These are phyloP conservation scores for Capreolus pygargus DNA, from an alignment of 2,113 vertebrate genomes.

Conservation along the genomic window DNA sequence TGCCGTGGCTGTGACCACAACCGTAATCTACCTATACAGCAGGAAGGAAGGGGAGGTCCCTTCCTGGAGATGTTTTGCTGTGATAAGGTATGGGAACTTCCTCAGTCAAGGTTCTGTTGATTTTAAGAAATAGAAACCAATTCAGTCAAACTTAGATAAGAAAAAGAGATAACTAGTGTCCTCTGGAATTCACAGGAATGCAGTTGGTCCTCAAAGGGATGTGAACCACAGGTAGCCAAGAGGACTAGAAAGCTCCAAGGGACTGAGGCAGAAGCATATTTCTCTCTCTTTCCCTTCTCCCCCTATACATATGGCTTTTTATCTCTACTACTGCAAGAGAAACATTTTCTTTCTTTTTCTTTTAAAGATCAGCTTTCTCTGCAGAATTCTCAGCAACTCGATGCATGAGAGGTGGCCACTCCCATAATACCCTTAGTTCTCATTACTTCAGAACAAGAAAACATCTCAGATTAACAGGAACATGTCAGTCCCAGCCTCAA, in stretches of 20 bases:
- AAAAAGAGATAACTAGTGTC: not conserved
- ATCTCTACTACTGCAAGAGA: not conserved
- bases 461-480: not conserved
- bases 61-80: conserved; percentile 26
- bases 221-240: not conserved
- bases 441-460: not conserved
- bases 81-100: conserved; percentile 25
- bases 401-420: not conserved
- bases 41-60: not conserved
- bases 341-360: not conserved
- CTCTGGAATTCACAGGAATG: not conserved
- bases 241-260: not conserved
- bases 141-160: not conserved
- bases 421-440: not conserved
- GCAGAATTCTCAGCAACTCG: not conserved
- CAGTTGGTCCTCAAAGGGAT: not conserved
- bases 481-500: not conserved
- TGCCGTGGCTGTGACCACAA: not conserved
- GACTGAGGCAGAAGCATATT: not conserved
- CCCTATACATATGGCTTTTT: not conserved
- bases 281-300: not conserved
- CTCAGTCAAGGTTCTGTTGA: not conserved
- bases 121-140: conserved; percentile 43
- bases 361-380: not conserved
- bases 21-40: not conserved